phyloP scores from a whole-genome alignment of 1,140 invertebrate genomes.

The Sycobia sp. region DNA sequence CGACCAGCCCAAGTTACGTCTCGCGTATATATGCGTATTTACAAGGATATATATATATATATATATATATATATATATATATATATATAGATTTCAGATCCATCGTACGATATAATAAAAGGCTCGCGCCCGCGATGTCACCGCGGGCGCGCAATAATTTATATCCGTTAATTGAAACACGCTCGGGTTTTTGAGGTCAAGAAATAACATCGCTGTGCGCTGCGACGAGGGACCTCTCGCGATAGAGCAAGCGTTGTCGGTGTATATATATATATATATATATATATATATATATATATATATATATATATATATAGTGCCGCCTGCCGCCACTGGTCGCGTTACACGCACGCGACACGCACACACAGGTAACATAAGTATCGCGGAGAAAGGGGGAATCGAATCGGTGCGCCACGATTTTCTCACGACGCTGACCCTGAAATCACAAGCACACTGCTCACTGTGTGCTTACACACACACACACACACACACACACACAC shows the following conservation, averaged over 20 bases:
- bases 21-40: no score
- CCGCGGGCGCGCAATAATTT: slow-evolving; percentile 13
- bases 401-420: slow-evolving; percentile 15
- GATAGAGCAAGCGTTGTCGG: no score
- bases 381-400: slow-evolving; percentile 18
- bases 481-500: background rate
- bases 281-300: slow-evolving; percentile 9
- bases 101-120: no score
- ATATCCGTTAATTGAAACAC: slow-evolving; percentile 20
- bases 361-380: slow-evolving; percentile 9
- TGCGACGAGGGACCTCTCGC: no score
- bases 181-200: slow-evolving; percentile 30
- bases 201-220: slow-evolving; percentile 14
- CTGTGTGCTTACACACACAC: background rate
- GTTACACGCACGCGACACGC: background rate
- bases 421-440: slow-evolving; percentile 23
- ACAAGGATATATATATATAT: no score
- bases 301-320: no score
- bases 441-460: no score
- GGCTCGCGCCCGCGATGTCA: background rate
- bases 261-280: background rate
- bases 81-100: no score
- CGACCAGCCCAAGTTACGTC: no score
- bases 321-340: slow-evolving; percentile 17
- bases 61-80: no score